Base-by-base conservation (phyloP, 1,140 invertebrate genomes). In the Whitmania pigra region DNA sequence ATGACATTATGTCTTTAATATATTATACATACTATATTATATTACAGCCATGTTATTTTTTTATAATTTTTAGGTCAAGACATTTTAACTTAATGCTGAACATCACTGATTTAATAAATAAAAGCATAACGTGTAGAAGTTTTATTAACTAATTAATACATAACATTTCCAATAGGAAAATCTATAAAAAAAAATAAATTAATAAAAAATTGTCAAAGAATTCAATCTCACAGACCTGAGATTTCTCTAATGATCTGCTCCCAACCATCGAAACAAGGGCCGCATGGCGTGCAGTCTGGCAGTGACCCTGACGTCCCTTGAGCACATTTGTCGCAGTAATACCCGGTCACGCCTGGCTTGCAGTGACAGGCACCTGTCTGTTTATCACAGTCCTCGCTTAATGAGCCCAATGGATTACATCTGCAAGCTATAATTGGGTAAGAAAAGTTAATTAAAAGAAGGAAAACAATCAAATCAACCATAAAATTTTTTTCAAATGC, bases 201-300 rank as follows among this genome's bases (percentile, higher is more conserved):
- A 18, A 72, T 31, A 60, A 7, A n/a, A 29, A 71, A n/a, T 13
- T 31, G 20, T 6, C 13, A 72, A 43, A 63, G 25, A 53, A 40
- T 29, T 31, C 18, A 31, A 27, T 20, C 29, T 70, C 3, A 72
- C 57, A 74, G 80, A 86, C 86, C 82, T 82, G 85, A 84, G 6
- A 92, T 83, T 67, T 88, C 88, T 73, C 86, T 85, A 43, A 99
- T 86, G 74, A 95, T 90, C 55, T 86, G 75, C 83, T 99, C 94
- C 97, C 97, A 99, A 80, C 96, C 97, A 78, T 97, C 90, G 81
- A 99, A 99, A 83, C 97, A 99, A 82, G 99, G 96, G 18, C 96
- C 97, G 83, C 97, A 99, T 0, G 93, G 88, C 55, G 86, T 85
- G 80, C 97, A 99, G 76, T 89, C 85, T 0, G 95, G 95, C 53